Percentiles rank a stretch among this genome's conserved stretches.
phyloP scores from a whole-genome alignment of 2,888 invertebrate genomes.

The Trichopoda pennipes region DNA sequence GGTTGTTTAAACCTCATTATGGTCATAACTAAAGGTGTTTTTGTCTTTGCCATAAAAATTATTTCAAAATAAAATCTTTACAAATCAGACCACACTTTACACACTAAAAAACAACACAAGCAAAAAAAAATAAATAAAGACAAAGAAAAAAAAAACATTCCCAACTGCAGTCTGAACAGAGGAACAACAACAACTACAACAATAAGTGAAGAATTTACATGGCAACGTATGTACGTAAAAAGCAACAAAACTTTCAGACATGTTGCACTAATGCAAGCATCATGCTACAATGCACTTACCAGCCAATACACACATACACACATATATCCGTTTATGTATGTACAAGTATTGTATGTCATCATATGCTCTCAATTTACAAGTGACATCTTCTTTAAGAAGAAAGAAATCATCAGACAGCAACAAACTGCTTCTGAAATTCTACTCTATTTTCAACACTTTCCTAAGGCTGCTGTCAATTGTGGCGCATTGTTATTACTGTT shows the following conservation, averaged over 20 bases:
- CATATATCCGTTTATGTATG: neutral
- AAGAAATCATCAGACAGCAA: constrained; percentile 40
- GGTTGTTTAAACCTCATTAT: constrained; percentile 57
- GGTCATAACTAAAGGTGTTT: constrained; percentile 64
- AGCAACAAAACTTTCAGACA: constrained; percentile 26
- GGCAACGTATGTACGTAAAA: constrained; percentile 1
- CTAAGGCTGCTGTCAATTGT: constrained; percentile 21
- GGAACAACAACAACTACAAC: too few relatives aligned
- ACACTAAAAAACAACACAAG: constrained; percentile 7
- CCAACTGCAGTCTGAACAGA: constrained; percentile 20
- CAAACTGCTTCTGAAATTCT: constrained; percentile 38
- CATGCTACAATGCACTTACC: constrained; percentile 44
- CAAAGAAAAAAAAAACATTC: neutral
- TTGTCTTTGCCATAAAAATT: constrained; percentile 45
- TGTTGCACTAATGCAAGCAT: constrained; percentile 48
- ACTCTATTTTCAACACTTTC: constrained; percentile 68
- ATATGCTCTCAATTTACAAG: constrained; percentile 53
- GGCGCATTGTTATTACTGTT: constrained; percentile 1
- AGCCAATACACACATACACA: neutral
- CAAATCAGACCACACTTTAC: constrained; percentile 59
- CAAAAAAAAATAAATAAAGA: neutral
- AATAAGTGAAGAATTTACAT: constrained; percentile 30
- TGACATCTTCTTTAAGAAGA: constrained; percentile 66
- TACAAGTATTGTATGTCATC: constrained; percentile 32
- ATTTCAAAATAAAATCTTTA: constrained; percentile 58